phyloP scores from a whole-genome alignment of 2,113 vertebrate species.

The Syrrhaptes paradoxus region DNA sequence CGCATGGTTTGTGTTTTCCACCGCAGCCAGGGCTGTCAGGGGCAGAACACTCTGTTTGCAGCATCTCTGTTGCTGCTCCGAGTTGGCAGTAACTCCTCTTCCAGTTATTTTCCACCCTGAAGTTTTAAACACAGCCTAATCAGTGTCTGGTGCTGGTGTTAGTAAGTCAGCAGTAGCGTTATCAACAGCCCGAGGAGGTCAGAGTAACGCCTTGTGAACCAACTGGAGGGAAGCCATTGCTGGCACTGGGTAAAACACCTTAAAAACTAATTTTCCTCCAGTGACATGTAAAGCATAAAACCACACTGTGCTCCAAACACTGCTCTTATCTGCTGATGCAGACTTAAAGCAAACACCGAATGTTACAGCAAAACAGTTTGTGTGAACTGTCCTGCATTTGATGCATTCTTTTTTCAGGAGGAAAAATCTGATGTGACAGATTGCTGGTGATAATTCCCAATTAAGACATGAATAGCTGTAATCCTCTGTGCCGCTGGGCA shows the following conservation, averaged over 20 bases:
- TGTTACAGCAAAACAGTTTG: neutral
- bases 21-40: neutral
- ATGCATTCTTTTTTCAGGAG: neutral
- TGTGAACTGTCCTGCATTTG: neutral
- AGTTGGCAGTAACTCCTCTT: neutral
- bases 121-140: neutral
- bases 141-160: neutral
- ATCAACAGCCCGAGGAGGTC: neutral
- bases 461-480: neutral
- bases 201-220: neutral
- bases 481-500: neutral
- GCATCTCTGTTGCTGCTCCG: neutral
- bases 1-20: neutral
- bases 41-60: neutral
- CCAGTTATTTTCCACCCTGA: slow-evolving; percentile 33
- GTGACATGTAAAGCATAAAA: neutral
- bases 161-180: neutral
- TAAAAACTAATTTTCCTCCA: neutral
- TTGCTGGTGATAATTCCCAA: neutral
- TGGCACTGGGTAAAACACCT: neutral
- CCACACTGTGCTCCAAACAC: neutral
- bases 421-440: neutral
- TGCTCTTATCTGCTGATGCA: neutral
- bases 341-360: neutral
- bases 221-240: rapidly evolving